Evolutionary conservation across 2,888 invertebrate species (phyloP), one percentile per base, ranked within the genome.

Genomic region (Andrena dorsata): DNA sequence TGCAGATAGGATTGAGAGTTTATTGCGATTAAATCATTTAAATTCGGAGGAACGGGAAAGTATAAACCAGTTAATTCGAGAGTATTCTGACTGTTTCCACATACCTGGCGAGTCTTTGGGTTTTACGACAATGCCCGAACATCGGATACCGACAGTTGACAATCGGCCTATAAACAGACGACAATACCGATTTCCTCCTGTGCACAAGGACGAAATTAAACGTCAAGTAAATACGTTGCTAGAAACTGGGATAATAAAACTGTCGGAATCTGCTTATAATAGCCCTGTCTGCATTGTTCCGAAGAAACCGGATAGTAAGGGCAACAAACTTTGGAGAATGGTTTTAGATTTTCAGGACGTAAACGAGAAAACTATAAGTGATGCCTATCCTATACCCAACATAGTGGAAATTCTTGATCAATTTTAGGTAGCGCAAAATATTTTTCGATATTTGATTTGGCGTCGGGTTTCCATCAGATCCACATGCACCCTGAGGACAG

Each of bases 401-500:
- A 61, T 61, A n/a, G 16, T n/a, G 16, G 64, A 47, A 23, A 64
- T 64, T 16, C 47, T 64, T 13, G 64, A 64, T 7, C 64, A 64
- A 47, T 64, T 64, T 64, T 64, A 16, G 64, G 64, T 13, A 47
- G 64, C 6, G 41, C 64, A 0, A 64, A 64, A 2, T 64, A 64
- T 47, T 64, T 64, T n/a, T 64, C 64, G 2, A 3, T 64, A 0
- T 64, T 41, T 16, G 64, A 64, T 47, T 30, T 64, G 13, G 64
- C 64, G 6, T 64, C 47, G 4, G 64, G 64, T 26, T 64, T 47
- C 23, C 64, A 64, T 47, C 64, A 64, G 47, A 64, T 64, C 16
- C 47, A 3, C 26, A 64, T 64, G 64, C 41, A 64, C 16, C 23
- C 41, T 23, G 23, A 41, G 13, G 64, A 64, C 3, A 30, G 30